These are phyloP conservation scores for Nibea albiflora DNA, from an alignment of 2,113 vertebrate species.

Conservation along the genomic window DNA sequence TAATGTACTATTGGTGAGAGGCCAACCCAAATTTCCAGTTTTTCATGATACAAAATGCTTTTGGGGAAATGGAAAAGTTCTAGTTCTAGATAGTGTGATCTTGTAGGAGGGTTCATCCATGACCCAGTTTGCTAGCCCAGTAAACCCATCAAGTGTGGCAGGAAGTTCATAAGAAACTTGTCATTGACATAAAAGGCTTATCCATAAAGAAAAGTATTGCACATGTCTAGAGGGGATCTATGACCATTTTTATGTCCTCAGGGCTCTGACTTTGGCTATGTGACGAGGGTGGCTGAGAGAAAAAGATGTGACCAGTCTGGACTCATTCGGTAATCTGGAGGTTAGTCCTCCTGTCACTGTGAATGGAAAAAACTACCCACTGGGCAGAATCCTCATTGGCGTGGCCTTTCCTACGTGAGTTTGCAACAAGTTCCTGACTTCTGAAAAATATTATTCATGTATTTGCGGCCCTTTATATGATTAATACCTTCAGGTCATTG, in stretches of 20 bases:
- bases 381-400: slow-evolving; percentile 96
- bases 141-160: too few species aligned
- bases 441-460: not conserved
- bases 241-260: slow-evolving; percentile 58
- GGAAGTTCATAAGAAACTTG: too few species aligned
- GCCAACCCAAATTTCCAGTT: not conserved
- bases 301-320: slow-evolving; percentile 85
- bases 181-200: too few species aligned
- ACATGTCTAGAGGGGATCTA: too few species aligned
- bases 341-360: slow-evolving; percentile 93
- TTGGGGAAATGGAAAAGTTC: not conserved
- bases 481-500: not conserved
- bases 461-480: not conserved
- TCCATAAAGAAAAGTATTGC: too few species aligned
- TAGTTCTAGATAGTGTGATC: too few species aligned
- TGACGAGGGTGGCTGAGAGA: slow-evolving; percentile 82
- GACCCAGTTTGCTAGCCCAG: too few species aligned
- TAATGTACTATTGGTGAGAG: slow-evolving; percentile 89
- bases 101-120: too few species aligned
- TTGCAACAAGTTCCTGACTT: not conserved
- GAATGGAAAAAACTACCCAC: slow-evolving; percentile 88
- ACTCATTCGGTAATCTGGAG: slow-evolving; percentile 95
- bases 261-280: slow-evolving; percentile 94
- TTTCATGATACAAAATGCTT: not conserved
- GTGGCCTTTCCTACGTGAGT: slow-evolving; percentile 95